A percentile compares a stretch with the other conserved stretches of the same genome.
Conservation (phyloP, 53 echinoderm and acorn worm species). For the Pentamera pediparva region DNA sequence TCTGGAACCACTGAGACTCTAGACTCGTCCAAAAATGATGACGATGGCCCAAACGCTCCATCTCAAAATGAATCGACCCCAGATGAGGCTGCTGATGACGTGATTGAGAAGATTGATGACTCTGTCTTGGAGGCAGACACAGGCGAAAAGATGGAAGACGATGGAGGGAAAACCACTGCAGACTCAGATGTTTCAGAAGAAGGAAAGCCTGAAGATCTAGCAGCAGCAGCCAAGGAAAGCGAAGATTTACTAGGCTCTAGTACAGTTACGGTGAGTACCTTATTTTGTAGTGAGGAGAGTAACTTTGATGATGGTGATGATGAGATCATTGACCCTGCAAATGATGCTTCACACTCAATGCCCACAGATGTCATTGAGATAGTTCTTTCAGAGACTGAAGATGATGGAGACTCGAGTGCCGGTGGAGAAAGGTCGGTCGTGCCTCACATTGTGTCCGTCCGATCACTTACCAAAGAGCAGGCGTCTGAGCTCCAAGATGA, state of each 20-base stretch:
- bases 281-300: conserved; percentile 32
- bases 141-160: background rate
- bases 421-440: conserved; percentile 15
- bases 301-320: background rate
- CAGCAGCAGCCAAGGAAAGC: background rate
- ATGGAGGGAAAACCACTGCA: too few relatives aligned
- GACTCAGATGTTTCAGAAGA: background rate
- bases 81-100: background rate
- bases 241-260: conserved; percentile 8
- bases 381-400: conserved; percentile 17
- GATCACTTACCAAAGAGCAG: conserved; percentile 8
- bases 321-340: background rate
- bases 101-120: conserved; percentile 8
- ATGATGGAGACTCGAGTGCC: background rate
- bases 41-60: too few relatives aligned
- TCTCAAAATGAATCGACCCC: too few relatives aligned
- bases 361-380: background rate
- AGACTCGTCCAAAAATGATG: background rate
- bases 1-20: too few relatives aligned
- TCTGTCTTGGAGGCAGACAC: conserved; percentile 1
- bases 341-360: too few relatives aligned
- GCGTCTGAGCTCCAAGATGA: background rate
- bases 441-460: conserved; percentile 29
- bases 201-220: conserved; percentile 8
- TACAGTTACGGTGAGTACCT: conserved; percentile 34